phyloP scores from a whole-genome alignment of 2,888 invertebrate species.

The Teleogryllus oceanicus region DNA sequence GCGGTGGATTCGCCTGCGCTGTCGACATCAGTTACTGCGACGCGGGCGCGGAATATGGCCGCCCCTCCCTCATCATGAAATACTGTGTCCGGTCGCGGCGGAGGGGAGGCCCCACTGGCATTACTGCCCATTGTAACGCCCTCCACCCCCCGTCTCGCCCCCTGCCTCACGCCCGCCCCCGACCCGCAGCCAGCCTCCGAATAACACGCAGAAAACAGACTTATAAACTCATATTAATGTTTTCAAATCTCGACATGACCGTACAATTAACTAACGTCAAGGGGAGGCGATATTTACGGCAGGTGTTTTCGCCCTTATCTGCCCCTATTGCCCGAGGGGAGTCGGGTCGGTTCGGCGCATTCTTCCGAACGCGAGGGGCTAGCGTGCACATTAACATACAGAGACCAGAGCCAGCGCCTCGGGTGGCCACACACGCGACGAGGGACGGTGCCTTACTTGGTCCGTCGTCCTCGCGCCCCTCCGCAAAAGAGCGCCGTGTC shows the following conservation, averaged over 20 bases:
- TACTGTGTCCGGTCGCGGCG: conserved; percentile 2
- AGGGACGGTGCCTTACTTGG: no score
- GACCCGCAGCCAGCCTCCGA: background rate
- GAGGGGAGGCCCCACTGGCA: background rate
- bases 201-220: conserved; percentile 11
- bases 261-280: conserved; percentile 18
- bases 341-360: background rate
- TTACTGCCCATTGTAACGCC: conserved; percentile 10
- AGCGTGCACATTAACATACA: background rate
- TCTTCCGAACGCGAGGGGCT: background rate
- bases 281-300: conserved; percentile 18
- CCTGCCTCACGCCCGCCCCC: background rate
- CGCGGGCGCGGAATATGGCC: background rate
- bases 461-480: no score
- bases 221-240: conserved; percentile 11
- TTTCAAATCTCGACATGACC: conserved; percentile 18
- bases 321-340: background rate
- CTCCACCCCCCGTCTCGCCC: background rate
- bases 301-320: conserved; percentile 6
- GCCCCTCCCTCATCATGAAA: conserved; percentile 19
- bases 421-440: background rate
- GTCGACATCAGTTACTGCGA: conserved; percentile 26
- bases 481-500: no score
- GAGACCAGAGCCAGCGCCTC: background rate
- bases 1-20: conserved; percentile 22